Percentiles rank a stretch among this genome's conserved stretches.
Conservation (phyloP, 2,888 invertebrate genomes). For the Eilema depressum region DNA sequence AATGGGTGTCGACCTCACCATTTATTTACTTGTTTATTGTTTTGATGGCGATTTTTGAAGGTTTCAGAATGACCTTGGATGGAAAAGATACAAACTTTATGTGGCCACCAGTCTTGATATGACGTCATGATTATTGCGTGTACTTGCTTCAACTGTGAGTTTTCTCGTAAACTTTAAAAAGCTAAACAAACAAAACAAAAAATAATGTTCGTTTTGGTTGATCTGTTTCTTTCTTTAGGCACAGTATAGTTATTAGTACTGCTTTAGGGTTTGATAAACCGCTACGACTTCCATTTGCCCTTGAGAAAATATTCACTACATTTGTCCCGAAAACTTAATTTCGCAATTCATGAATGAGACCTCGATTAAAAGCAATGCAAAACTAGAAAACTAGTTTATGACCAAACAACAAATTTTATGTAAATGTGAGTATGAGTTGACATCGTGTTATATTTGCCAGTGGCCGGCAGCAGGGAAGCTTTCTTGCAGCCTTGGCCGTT, state of each 20-base stretch:
- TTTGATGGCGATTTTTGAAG: conserved; percentile 2
- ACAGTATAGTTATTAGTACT: too few species aligned
- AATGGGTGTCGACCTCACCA: conserved; percentile 27
- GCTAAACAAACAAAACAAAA: too few species aligned
- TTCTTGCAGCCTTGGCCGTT: conserved; percentile 21
- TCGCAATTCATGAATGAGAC: conserved; percentile 11
- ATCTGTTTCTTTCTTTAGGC: too few species aligned
- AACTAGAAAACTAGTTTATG: conserved; percentile 11
- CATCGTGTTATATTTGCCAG: conserved; percentile 21
- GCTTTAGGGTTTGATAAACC: too few species aligned
- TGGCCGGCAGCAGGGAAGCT: conserved; percentile 15
- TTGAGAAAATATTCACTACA: background rate
- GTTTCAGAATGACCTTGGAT: background rate
- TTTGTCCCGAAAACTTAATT: background rate
- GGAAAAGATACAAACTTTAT: background rate
- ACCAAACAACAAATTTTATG: conserved; percentile 33
- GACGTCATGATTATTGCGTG: background rate
- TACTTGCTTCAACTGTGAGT: background rate
- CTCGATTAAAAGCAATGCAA: conserved; percentile 19
- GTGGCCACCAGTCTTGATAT: background rate
- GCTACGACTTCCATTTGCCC: too few species aligned
- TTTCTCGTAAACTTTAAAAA: background rate
- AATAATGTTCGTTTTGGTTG: too few species aligned
- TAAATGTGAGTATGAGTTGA: conserved; percentile 28
- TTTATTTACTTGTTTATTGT: conserved; percentile 8